Percentiles rank a stretch among this genome's conserved stretches.
Conservation (phyloP, 2,797 vertebrate genomes). For the Myotis daubentonii region DNA sequence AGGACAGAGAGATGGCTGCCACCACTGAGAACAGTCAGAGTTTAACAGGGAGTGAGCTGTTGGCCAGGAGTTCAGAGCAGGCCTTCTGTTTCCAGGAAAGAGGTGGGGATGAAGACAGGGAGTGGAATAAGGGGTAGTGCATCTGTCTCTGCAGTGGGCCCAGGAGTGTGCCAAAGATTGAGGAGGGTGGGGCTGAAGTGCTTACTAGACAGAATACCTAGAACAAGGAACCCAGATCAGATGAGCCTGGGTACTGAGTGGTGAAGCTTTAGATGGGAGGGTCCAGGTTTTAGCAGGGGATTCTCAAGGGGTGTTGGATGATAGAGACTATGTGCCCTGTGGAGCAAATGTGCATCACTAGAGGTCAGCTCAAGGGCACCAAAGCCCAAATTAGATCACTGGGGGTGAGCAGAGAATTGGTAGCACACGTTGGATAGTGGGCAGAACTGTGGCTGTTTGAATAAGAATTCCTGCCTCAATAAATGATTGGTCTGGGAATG, state of each 20-base stretch:
- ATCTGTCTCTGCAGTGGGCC: background rate
- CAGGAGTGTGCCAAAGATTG: fast-evolving
- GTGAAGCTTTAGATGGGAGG: background rate
- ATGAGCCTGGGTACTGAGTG: background rate
- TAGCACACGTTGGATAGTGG: background rate
- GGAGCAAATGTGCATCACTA: background rate
- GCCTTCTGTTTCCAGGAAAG: conserved; percentile 31
- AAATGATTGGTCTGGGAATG: background rate
- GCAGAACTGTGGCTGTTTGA: background rate
- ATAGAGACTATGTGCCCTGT: background rate
- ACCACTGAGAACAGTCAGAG: background rate
- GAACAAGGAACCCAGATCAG: background rate
- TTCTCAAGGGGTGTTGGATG: background rate
- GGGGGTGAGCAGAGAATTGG: background rate
- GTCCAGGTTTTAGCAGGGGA: background rate
- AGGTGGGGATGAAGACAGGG: background rate
- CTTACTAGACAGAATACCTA: background rate
- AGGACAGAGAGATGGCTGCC: background rate
- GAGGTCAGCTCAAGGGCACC: background rate
- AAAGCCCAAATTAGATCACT: background rate
- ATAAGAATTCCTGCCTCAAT: background rate
- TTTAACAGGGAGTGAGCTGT: background rate
- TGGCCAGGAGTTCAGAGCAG: background rate
- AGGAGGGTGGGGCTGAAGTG: background rate
- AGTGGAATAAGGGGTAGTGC: background rate